Conservation (phyloP, 2,113 vertebrate species). For the Deroptyus accipitrinus region DNA sequence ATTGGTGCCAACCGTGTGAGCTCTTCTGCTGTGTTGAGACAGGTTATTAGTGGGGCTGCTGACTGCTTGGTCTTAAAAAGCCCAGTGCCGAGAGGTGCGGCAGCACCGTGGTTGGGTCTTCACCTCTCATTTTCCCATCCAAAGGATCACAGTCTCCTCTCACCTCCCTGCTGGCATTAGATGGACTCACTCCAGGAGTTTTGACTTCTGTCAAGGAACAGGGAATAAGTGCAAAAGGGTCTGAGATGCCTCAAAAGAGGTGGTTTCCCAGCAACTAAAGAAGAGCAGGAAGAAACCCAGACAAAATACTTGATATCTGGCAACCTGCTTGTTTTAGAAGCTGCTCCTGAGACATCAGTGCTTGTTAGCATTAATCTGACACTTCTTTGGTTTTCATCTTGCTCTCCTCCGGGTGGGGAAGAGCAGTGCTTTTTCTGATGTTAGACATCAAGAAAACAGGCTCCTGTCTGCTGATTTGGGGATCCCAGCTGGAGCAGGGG, state of each 20-base stretch:
- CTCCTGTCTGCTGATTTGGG: background rate
- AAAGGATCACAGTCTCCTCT: background rate
- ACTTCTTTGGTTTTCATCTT: background rate
- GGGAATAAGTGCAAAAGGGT: background rate
- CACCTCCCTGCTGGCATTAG: background rate
- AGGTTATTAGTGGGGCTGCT: background rate
- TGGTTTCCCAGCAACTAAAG: background rate
- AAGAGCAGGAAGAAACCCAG: background rate
- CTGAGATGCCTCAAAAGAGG: background rate
- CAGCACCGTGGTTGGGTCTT: rapidly evolving
- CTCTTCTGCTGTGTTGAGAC: background rate
- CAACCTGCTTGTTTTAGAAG: background rate
- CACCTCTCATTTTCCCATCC: background rate
- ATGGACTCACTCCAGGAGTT: rapidly evolving
- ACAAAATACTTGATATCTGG: background rate
- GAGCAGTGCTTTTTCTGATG: background rate
- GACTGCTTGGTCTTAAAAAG: background rate
- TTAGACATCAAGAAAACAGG: background rate
- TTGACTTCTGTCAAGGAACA: background rate
- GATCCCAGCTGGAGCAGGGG: background rate
- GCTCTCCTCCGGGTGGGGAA: background rate
- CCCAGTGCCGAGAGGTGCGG: rapidly evolving
- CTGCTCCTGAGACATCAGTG: background rate
- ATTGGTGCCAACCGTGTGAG: rapidly evolving
- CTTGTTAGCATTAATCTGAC: background rate